A percentile compares a stretch with the other conserved stretches of the same genome.
phyloP scores from a whole-genome alignment of 2,797 vertebrate species.

The Neoniphon sammara region DNA sequence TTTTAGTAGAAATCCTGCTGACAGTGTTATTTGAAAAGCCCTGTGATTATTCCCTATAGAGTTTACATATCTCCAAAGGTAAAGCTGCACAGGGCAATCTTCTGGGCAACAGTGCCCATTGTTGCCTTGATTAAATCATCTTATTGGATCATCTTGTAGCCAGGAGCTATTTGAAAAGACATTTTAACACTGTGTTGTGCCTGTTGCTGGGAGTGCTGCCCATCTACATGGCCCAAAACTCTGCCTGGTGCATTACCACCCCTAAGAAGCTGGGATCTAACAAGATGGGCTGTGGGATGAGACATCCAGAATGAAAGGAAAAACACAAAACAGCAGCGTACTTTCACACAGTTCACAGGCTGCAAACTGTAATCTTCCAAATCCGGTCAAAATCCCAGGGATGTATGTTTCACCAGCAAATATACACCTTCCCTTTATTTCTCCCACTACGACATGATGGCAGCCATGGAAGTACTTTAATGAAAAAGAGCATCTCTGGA shows the following conservation, averaged over 20 bases:
- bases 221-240: not conserved
- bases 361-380: slow-evolving; percentile 74
- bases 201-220: slow-evolving; percentile 16
- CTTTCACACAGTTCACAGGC: slow-evolving; percentile 69
- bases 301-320: slow-evolving; percentile 44
- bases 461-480: slow-evolving; percentile 54
- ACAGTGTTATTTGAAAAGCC: slow-evolving; percentile 69
- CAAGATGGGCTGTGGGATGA: slow-evolving; percentile 49
- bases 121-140: not conserved
- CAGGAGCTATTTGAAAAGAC: too few relatives aligned
- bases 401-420: slow-evolving; percentile 66
- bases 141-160: too few relatives aligned
- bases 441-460: slow-evolving; percentile 42
- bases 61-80: slow-evolving; percentile 52
- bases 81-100: slow-evolving; percentile 12
- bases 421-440: slow-evolving; percentile 28
- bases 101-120: not conserved
- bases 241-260: slow-evolving; percentile 36
- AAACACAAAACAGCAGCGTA: slow-evolving; percentile 65
- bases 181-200: not conserved
- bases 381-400: slow-evolving; percentile 67
- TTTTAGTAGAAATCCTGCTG: slow-evolving; percentile 68
- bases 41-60: slow-evolving; percentile 60
- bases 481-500: slow-evolving; percentile 58
- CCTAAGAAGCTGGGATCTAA: slow-evolving; percentile 45